Conservation (phyloP, 2,113 vertebrate species). For the Dromiciops gliroides region DNA sequence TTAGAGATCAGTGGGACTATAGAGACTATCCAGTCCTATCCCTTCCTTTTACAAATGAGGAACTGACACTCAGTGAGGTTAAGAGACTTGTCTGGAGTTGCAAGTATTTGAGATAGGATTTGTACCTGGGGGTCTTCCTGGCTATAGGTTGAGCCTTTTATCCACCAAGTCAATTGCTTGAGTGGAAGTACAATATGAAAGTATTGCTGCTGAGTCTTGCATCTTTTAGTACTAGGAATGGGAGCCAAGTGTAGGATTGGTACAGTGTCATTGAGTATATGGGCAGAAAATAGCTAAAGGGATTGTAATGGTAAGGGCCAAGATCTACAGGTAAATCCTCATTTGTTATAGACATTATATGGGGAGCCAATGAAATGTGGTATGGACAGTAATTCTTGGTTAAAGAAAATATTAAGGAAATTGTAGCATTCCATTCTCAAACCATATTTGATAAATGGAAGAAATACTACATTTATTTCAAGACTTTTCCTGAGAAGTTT, state of each 20-base stretch:
- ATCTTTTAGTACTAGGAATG: background rate
- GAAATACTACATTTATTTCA: conserved; percentile 69
- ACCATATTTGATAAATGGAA: background rate
- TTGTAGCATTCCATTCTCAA: background rate
- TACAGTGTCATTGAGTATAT: background rate
- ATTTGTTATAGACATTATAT: background rate
- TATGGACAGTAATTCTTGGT: background rate
- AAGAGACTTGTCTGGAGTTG: background rate
- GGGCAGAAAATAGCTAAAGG: background rate
- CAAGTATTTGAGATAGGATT: background rate
- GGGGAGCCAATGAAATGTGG: background rate
- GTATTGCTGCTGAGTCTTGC: background rate
- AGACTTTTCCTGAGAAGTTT: conserved; percentile 55
- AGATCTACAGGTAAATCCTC: background rate
- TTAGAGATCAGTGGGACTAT: background rate
- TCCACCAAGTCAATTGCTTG: background rate
- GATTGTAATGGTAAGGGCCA: background rate
- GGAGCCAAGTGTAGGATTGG: background rate
- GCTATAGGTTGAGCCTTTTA: background rate
- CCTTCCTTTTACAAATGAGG: background rate
- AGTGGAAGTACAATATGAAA: no score
- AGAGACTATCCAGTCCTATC: background rate
- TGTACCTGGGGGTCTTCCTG: background rate
- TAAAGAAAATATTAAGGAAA: background rate
- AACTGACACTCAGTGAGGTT: background rate